Percentiles rank a stretch among this genome's conserved stretches.
Evolutionary conservation across 2,797 vertebrate species (phyloP).

Genomic region (Acanthurus leucopareius): DNA sequence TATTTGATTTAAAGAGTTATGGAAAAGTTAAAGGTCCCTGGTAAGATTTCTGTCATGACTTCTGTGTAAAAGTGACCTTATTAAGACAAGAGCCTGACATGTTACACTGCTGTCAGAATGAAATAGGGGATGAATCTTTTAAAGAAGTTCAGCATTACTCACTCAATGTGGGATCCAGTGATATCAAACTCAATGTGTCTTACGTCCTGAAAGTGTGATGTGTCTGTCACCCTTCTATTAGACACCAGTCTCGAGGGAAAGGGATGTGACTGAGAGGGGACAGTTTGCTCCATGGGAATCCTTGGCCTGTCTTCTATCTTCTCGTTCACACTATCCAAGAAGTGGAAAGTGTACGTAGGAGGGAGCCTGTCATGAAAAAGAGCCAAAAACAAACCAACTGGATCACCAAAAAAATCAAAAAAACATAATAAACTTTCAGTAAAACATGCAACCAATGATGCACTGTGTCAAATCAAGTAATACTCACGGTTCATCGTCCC

Average conservation of each 20-base stretch:
- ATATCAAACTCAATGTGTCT: constrained; percentile 94
- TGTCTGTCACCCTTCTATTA: constrained; percentile 89
- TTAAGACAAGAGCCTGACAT: not conserved
- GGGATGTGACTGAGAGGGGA: constrained; percentile 80
- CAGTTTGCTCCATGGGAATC: constrained; percentile 9
- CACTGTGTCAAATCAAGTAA: not conserved
- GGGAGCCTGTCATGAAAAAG: constrained; percentile 86
- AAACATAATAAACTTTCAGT: too few relatives aligned
- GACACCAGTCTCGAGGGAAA: constrained; percentile 87
- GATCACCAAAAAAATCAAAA: not conserved
- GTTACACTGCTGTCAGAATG: not conserved
- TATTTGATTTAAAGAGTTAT: not conserved
- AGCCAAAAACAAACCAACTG: not conserved
- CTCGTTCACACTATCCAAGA: constrained; percentile 75
- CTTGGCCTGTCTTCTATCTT: not conserved
- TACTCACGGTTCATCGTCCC: constrained; percentile 88
- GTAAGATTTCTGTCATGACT: too few relatives aligned
- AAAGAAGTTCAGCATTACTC: constrained; percentile 57
- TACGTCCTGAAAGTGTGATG: constrained; percentile 94
- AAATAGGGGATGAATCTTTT: too few relatives aligned
- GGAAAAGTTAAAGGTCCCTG: not conserved
- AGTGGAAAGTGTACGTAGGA: constrained; percentile 87
- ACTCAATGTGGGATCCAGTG: constrained; percentile 89
- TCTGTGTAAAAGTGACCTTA: too few relatives aligned
- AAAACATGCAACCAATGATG: not conserved